Evolutionary conservation across 2,888 invertebrate species (phyloP), one percentile per base, ranked within the genome.

Genomic region (Asteroscopus sphinx): DNA sequence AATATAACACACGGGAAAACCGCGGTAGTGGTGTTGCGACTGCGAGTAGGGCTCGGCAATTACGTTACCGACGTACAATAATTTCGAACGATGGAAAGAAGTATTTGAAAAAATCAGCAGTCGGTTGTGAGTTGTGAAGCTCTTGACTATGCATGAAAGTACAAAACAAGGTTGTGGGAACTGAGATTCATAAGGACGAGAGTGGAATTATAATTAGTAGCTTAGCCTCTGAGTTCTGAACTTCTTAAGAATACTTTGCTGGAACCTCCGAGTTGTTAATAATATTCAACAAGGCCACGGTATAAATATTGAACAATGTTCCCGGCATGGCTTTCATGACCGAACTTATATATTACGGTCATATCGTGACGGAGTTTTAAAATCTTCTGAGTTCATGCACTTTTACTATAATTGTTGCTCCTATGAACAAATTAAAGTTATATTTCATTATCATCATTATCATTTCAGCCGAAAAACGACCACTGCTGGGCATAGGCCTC

Each of bases 191-290:
- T 21, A 21, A 40, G 17, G 40, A 47, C 51, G 58, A 54, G 54
- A 35, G 47, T 41, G 33, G 44, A 69, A 59, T 69, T 52, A 48
- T 64, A 64, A 68, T 59, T 52, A 65, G 41, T 52, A 35, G 51
- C 49, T 51, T 58, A 39, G 48, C 48, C 37, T 35, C 11, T 39
- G 33, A 55, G 17, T 40, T 54, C 26, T 59, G 30, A 64, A 58
- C 21, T 64, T 57, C 46, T 47, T 47, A 45, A 47, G 40, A 45
- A 46, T 54, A 44, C 46, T 56, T 55, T 47, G 35, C 45, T 6
- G 33, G 35, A 12, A 45, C 42, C 33, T 51, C 41, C 33, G 52
- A 57, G 54, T 48, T 36, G 25, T 41, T 48, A 61, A 53, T 52
- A 46, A 46, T 37, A 41, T 32, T 44, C 16, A 21, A 21, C 40